Percentiles rank a stretch among this genome's conserved stretches.
Evolutionary conservation across 2,888 invertebrate genomes (phyloP).

Genomic region (Eupithecia subumbrata): DNA sequence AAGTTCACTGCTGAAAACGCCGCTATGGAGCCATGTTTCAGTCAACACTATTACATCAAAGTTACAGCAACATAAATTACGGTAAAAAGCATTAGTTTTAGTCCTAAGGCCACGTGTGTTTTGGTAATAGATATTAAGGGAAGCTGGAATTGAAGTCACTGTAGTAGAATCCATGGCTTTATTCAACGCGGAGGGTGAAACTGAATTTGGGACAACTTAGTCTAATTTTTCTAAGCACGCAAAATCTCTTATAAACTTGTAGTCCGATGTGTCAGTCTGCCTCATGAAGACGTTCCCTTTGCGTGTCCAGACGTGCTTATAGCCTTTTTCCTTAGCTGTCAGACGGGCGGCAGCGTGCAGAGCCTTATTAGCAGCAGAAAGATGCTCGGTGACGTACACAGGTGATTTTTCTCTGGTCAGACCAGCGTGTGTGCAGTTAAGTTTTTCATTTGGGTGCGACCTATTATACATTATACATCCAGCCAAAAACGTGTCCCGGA

Average conservation of each 20-base stretch:
- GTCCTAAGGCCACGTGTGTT: not conserved
- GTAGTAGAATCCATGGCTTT: not conserved
- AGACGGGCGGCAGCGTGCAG: not conserved
- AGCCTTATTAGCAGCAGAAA: not conserved
- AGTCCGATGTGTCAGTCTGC: not conserved
- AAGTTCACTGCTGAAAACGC: not conserved
- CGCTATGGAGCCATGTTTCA: not conserved
- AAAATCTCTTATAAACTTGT: not conserved
- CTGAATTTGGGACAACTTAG: not conserved
- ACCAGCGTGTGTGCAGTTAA: not conserved
- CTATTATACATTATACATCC: not conserved
- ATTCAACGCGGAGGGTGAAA: not conserved
- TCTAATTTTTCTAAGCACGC: not conserved
- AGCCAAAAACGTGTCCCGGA: not conserved
- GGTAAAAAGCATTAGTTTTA: not conserved
- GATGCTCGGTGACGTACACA: not conserved
- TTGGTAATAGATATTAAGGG: conserved; percentile 1
- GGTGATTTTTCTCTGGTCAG: not conserved
- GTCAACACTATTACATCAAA: conserved; percentile 1
- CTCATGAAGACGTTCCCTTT: not conserved
- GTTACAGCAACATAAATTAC: not conserved
- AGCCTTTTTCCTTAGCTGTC: not conserved
- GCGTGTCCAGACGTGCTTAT: not conserved
- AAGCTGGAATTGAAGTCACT: not conserved
- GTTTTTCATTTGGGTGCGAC: not conserved